phyloP scores from a whole-genome alignment of 2,113 vertebrate species.

The Candoia aspera region DNA sequence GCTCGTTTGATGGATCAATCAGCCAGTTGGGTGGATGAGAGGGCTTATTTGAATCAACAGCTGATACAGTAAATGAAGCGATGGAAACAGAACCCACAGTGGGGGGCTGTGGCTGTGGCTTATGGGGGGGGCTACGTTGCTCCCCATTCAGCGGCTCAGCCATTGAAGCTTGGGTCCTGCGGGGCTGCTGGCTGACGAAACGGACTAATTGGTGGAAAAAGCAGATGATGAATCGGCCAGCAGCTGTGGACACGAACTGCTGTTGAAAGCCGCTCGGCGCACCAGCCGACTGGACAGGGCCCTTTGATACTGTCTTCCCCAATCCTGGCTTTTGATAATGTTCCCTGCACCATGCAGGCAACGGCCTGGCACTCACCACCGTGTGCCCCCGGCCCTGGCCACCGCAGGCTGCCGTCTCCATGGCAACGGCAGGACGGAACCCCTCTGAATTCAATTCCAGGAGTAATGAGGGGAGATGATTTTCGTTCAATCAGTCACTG shows the following conservation, averaged over 20 bases:
- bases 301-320: constrained; percentile 19
- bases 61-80: background rate
- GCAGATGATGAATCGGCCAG: background rate
- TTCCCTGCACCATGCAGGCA: constrained; percentile 44
- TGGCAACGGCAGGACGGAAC: constrained; percentile 75
- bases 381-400: constrained; percentile 46
- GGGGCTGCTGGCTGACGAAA: background rate
- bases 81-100: background rate
- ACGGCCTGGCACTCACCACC: constrained; percentile 31
- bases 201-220: background rate
- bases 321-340: constrained; percentile 35
- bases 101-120: background rate
- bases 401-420: constrained; percentile 64
- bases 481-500: constrained; percentile 79
- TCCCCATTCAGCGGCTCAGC: background rate
- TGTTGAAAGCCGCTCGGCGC: background rate
- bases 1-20: background rate
- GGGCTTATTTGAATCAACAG: background rate
- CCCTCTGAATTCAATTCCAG: constrained; percentile 75
- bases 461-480: constrained; percentile 76
- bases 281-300: background rate
- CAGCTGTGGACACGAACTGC: background rate
- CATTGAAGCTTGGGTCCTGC: background rate
- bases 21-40: background rate
- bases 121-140: background rate